Evolutionary conservation across 2,797 vertebrate genomes (phyloP).

Genomic region (Falco columbarius): DNA sequence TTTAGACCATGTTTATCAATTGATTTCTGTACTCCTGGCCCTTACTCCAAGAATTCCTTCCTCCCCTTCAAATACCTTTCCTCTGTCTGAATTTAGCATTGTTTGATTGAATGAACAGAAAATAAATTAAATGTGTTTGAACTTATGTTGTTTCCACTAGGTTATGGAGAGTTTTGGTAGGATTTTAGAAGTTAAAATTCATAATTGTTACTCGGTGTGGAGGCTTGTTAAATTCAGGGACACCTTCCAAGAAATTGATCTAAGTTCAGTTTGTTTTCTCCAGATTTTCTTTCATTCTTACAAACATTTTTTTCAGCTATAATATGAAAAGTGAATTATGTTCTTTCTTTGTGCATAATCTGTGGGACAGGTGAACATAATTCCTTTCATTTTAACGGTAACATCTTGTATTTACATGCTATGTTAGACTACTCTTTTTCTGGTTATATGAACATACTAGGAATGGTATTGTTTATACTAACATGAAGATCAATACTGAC

Average conservation of each 20-base stretch:
- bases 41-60: background rate
- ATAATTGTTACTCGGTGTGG: background rate
- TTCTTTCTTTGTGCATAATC: background rate
- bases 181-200: background rate
- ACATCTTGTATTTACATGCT: background rate
- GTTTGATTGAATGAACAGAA: background rate
- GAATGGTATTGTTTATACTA: background rate
- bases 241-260: background rate
- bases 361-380: background rate
- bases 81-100: background rate
- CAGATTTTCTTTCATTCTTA: background rate
- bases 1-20: background rate
- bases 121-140: background rate
- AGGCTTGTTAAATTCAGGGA: background rate
- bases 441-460: background rate
- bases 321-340: background rate
- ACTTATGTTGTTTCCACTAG: background rate
- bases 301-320: background rate
- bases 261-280: background rate
- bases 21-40: background rate
- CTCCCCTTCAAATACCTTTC: background rate
- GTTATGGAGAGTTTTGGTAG: background rate
- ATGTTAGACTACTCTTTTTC: background rate
- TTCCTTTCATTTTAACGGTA: background rate
- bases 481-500: background rate